phyloP scores from a whole-genome alignment of 2,797 vertebrate species.

The Pangasius mekongensis region DNA sequence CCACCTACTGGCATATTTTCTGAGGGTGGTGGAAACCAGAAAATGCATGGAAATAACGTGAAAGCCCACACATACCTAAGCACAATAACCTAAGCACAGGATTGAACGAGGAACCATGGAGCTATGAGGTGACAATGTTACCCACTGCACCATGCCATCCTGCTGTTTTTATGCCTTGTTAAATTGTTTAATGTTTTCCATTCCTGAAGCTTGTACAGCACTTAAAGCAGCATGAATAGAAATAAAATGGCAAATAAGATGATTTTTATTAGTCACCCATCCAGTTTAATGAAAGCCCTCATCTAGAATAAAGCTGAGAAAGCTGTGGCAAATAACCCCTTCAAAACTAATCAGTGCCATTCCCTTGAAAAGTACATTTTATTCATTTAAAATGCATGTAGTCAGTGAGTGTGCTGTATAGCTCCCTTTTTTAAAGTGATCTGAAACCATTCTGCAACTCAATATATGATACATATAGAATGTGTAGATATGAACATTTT shows the following conservation, averaged over 20 bases:
- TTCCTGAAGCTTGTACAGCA: conserved; percentile 3
- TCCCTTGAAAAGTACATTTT: not conserved
- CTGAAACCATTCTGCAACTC: conserved; percentile 19
- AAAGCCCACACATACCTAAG: not conserved
- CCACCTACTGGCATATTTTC: no score
- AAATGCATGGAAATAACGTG: not conserved
- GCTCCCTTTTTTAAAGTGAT: not conserved
- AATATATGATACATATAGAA: conserved; percentile 56
- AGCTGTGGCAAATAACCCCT: not conserved
- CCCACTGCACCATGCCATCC: not conserved
- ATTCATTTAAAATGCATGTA: not conserved
- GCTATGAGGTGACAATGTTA: not conserved
- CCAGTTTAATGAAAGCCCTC: conserved; percentile 9
- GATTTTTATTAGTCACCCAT: not conserved
- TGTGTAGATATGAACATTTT: not conserved
- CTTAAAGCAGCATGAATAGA: not conserved
- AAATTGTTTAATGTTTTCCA: conserved; percentile 9
- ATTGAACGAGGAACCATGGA: not conserved
- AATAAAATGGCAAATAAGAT: conserved; percentile 22
- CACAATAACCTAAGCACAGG: not conserved
- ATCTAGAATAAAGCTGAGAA: conserved; percentile 3
- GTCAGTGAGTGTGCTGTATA: not conserved
- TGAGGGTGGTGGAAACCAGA: not conserved
- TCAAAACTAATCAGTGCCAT: not conserved
- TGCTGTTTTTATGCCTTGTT: conserved; percentile 5